Evolutionary conservation across 1,140 invertebrate genomes (phyloP).

Genomic region (Sminthurinus signatus): DNA sequence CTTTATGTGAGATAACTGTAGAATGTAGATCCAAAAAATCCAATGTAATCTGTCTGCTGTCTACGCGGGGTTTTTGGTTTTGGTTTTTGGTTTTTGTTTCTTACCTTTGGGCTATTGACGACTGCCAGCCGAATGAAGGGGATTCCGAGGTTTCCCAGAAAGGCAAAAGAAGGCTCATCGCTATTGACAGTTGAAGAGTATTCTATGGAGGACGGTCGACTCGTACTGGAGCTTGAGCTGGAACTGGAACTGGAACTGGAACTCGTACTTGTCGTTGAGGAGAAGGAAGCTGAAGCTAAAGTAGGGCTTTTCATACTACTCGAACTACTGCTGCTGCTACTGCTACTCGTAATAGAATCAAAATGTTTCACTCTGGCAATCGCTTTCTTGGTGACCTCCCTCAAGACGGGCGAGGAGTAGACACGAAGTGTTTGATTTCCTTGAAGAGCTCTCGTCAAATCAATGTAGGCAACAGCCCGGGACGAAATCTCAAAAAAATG

Average conservation of each 20-base stretch:
- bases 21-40: too few species aligned
- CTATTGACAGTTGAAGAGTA: slow-evolving; percentile 31
- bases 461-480: slow-evolving; percentile 39
- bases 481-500: slow-evolving; percentile 37
- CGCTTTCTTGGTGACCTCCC: slow-evolving; percentile 34
- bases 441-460: slow-evolving; percentile 29
- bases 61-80: too few species aligned
- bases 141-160: slow-evolving; percentile 40
- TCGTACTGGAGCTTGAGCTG: neutral
- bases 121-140: slow-evolving; percentile 37
- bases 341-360: slow-evolving; percentile 16
- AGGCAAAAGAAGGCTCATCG: slow-evolving; percentile 40
- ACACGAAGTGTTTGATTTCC: slow-evolving; percentile 42
- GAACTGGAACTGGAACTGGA: neutral
- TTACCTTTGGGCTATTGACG: slow-evolving; percentile 35
- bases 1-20: too few species aligned
- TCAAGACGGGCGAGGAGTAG: slow-evolving; percentile 43
- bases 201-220: slow-evolving; percentile 12
- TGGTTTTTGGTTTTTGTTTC: too few species aligned
- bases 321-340: neutral
- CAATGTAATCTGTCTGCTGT: too few species aligned
- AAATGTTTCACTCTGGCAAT: slow-evolving; percentile 28
- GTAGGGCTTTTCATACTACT: slow-evolving; percentile 1
- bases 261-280: neutral
- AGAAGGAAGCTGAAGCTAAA: too few species aligned